Conservation (phyloP, 2,888 invertebrate genomes). For the Drosophila colorata region DNA sequence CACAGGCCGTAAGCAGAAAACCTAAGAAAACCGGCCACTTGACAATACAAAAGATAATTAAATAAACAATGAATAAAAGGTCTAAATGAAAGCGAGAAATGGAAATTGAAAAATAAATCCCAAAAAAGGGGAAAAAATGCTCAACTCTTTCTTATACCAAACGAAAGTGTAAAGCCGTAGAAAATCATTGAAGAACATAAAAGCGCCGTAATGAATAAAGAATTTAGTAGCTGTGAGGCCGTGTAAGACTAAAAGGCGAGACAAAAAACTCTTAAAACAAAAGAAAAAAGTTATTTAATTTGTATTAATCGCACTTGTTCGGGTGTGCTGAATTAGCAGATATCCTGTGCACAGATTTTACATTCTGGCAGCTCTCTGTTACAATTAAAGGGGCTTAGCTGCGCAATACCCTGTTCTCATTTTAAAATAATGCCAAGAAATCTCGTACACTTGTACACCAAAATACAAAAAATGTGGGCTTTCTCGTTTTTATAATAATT, state of each 20-base stretch:
- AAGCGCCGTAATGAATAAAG: conserved; percentile 62
- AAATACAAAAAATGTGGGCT: too few species aligned
- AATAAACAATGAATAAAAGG: conserved; percentile 76
- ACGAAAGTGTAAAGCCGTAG: conserved; percentile 67
- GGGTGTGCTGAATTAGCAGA: background rate
- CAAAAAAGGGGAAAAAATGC: conserved; percentile 25
- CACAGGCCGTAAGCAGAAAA: conserved; percentile 35
- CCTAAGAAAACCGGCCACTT: conserved; percentile 68
- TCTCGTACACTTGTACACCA: too few species aligned
- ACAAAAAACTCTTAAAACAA: background rate
- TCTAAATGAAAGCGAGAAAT: conserved; percentile 68
- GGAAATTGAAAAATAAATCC: conserved; percentile 64
- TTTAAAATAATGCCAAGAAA: too few species aligned
- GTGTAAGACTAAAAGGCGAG: conserved; percentile 3
- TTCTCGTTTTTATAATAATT: too few species aligned
- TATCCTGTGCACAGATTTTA: background rate
- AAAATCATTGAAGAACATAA: conserved; percentile 70
- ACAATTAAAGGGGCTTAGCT: too few species aligned
- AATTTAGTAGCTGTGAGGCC: conserved; percentile 29
- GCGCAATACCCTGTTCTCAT: too few species aligned
- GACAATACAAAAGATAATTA: conserved; percentile 78
- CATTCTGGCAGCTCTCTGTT: too few species aligned
- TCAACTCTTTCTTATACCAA: conserved; percentile 31
- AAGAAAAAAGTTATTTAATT: conserved; percentile 1
- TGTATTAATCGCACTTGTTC: background rate